Conservation (phyloP, 2,888 invertebrate species). For the Mesorhabditis sp. region DNA sequence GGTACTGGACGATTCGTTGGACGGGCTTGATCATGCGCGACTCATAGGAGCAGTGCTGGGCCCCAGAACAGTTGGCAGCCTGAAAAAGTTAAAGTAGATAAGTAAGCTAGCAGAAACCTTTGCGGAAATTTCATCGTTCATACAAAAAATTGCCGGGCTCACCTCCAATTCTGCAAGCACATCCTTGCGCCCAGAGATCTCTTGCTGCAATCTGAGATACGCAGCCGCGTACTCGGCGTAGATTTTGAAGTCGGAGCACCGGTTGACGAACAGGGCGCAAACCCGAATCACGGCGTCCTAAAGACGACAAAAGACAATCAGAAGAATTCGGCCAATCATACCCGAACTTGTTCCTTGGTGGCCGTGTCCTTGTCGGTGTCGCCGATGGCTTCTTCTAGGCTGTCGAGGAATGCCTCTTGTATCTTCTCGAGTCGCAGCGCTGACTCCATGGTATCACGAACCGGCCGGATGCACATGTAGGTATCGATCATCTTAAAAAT, state of each 20-base stretch:
- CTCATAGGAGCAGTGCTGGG: slow-evolving; percentile 42
- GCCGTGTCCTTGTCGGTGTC: slow-evolving; percentile 24
- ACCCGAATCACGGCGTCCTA: slow-evolving; percentile 46
- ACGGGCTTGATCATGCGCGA: slow-evolving; percentile 50
- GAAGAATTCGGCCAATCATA: slow-evolving; percentile 6
- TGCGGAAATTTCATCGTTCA: neutral
- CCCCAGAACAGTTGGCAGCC: slow-evolving; percentile 30
- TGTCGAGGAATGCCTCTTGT: slow-evolving; percentile 27
- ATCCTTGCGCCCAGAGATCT: slow-evolving; percentile 28
- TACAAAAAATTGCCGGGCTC: no score
- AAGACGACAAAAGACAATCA: neutral
- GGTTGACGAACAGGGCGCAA: slow-evolving; percentile 46
- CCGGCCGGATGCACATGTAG: slow-evolving; percentile 25
- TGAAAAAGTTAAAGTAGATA: slow-evolving; percentile 8
- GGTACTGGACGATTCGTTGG: slow-evolving; percentile 49
- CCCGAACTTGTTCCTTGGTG: slow-evolving; percentile 25
- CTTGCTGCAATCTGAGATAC: slow-evolving; percentile 45
- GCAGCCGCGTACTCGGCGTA: slow-evolving; percentile 52
- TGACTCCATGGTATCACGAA: slow-evolving; percentile 34
- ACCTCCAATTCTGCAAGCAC: slow-evolving; percentile 35
- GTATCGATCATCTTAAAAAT: slow-evolving; percentile 32
- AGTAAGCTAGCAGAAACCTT: neutral
- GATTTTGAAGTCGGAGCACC: slow-evolving; percentile 46
- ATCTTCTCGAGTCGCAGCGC: slow-evolving; percentile 27
- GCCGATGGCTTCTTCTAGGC: slow-evolving; percentile 32